These are phyloP conservation scores for Pachycephala philippinensis DNA, from an alignment of 2,113 vertebrate genomes.

Conservation along the genomic window DNA sequence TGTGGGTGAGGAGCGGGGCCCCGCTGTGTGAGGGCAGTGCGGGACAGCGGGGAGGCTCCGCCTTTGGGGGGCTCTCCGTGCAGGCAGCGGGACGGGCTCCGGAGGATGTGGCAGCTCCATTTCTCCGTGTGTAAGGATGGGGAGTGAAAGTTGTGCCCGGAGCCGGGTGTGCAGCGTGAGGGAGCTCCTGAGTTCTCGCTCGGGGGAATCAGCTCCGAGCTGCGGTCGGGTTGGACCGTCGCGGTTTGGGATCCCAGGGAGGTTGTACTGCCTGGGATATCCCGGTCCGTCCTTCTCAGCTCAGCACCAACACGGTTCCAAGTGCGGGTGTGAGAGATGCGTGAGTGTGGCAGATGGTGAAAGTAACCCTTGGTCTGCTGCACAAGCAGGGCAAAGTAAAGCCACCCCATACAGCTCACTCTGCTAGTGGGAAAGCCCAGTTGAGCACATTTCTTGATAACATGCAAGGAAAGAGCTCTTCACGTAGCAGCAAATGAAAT, in stretches of 20 bases:
- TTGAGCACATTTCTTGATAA: neutral
- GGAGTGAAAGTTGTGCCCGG: neutral
- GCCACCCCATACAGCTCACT: neutral
- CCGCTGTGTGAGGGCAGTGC: neutral
- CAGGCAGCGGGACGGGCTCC: neutral
- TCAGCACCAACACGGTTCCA: fast-evolving
- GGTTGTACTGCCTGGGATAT: neutral
- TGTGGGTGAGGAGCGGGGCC: neutral
- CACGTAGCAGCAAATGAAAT: neutral
- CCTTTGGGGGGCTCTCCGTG: no score
- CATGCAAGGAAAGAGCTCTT: neutral
- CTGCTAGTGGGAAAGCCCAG: neutral
- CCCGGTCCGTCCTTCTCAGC: neutral
- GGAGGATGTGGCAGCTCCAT: fast-evolving
- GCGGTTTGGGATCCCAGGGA: no score
- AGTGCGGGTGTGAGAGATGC: neutral
- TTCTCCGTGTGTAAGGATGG: fast-evolving
- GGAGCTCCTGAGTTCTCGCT: neutral
- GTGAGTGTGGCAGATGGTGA: neutral
- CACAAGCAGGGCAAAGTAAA: neutral
- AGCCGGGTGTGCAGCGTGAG: neutral
- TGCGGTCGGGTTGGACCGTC: no score
- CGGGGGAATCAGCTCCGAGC: no score
- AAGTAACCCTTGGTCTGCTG: neutral
- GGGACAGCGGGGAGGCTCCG: neutral